Percentiles rank a stretch among this genome's conserved stretches.
phyloP scores from a whole-genome alignment of 2,888 invertebrate genomes.

The Heliconius hortense region DNA sequence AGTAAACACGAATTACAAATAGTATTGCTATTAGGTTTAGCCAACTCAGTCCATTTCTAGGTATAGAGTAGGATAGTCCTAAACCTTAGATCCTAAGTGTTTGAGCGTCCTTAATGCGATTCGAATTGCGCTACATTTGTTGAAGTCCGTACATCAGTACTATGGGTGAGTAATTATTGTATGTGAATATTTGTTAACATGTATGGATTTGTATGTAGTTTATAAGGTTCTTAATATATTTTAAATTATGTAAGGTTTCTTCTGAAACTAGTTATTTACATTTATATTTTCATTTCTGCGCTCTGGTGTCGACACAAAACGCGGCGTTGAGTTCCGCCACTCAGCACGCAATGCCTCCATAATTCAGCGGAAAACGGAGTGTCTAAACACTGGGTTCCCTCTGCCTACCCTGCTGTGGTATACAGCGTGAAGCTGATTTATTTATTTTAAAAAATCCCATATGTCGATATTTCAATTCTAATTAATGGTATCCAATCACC shows the following conservation, averaged over 20 bases:
- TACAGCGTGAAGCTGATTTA: too few species aligned
- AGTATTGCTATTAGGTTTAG: background rate
- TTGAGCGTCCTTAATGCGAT: constrained; percentile 9
- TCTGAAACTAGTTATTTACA: too few species aligned
- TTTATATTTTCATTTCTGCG: too few species aligned
- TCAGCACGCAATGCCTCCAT: too few species aligned
- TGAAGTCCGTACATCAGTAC: background rate
- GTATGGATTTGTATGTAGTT: background rate
- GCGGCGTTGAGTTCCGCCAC: too few species aligned
- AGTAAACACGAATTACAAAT: background rate
- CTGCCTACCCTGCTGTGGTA: too few species aligned
- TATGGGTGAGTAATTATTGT: constrained; percentile 1
- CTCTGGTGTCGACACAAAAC: too few species aligned
- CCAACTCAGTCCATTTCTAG: background rate
- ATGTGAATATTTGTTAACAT: background rate
- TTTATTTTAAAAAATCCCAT: too few species aligned
- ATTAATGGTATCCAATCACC: background rate
- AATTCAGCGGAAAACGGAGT: too few species aligned
- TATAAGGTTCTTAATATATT: background rate
- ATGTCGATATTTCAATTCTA: too few species aligned
- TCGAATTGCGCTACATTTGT: constrained; percentile 13
- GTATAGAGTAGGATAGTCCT: background rate
- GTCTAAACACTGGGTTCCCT: too few species aligned
- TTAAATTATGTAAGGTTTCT: background rate
- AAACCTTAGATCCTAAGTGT: constrained; percentile 6